Percentiles rank a stretch among this genome's conserved stretches.
These are phyloP conservation scores for Alosa alosa DNA, from an alignment of 2,113 vertebrate species.

Conservation along the genomic window DNA sequence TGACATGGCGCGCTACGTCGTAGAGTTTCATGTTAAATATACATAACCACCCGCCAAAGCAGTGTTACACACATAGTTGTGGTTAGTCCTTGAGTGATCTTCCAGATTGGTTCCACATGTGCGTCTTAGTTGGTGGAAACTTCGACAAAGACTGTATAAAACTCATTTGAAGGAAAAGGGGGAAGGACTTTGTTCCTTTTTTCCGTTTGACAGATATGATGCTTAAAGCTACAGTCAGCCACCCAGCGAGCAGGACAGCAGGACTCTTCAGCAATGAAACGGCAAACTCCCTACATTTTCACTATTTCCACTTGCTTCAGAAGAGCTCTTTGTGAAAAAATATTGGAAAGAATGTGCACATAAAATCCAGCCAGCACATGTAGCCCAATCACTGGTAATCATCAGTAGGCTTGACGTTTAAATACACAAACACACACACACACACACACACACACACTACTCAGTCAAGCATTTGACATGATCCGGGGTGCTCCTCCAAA, in stretches of 20 bases:
- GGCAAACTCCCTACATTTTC: background rate
- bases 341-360: background rate
- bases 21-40: background rate
- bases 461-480: background rate
- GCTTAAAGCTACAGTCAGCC: background rate
- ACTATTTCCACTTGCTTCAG: background rate
- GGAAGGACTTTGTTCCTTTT: background rate
- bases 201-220: background rate
- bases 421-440: constrained; percentile 16
- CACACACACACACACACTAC: background rate
- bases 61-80: constrained; percentile 34
- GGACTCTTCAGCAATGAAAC: background rate
- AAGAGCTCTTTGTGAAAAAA: background rate
- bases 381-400: constrained; percentile 9
- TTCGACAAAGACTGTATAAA: background rate
- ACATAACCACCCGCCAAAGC: constrained; percentile 36
- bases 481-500: too few relatives aligned
- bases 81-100: constrained; percentile 47
- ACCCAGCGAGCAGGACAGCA: background rate
- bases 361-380: background rate
- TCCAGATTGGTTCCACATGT: constrained; percentile 57
- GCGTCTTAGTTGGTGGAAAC: constrained; percentile 20
- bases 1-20: background rate
- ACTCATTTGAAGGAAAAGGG: background rate
- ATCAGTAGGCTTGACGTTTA: background rate